Evolutionary conservation across 2,113 vertebrate genomes (phyloP).

Genomic region (Pelvicachromis taeniatus): DNA sequence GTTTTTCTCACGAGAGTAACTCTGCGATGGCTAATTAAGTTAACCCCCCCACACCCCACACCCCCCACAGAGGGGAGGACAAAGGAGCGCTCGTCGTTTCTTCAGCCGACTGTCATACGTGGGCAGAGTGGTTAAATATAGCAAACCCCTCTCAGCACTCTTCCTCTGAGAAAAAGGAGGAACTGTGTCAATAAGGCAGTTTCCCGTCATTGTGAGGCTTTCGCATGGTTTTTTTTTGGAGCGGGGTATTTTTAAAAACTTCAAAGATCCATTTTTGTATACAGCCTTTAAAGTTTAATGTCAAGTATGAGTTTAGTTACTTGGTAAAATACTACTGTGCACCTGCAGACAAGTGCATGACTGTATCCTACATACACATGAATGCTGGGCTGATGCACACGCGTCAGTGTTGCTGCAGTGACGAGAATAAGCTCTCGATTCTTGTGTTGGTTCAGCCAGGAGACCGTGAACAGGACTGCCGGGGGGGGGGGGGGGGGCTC

Average conservation of each 20-base stretch:
- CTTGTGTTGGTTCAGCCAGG: no score
- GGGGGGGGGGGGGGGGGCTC: no score
- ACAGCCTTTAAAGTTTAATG: not conserved
- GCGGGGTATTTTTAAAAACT: not conserved
- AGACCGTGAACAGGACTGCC: no score
- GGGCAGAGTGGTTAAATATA: conserved; percentile 31
- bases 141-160: conserved; percentile 2
- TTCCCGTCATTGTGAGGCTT: conserved; percentile 46
- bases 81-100: not conserved
- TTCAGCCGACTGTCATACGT: not conserved
- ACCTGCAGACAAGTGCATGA: not conserved
- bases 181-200: conserved; percentile 41
- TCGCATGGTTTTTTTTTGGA: not conserved
- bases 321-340: not conserved
- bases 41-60: no score
- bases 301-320: not conserved
- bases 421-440: no score
- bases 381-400: no score
- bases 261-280: not conserved
- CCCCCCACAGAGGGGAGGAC: not conserved
- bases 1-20: not conserved
- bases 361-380: not conserved
- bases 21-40: not conserved
- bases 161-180: conserved; percentile 53
- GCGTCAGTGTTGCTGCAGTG: no score